Evolutionary conservation across 2,113 vertebrate species (phyloP).

Genomic region (Pachypanchax playfairii): DNA sequence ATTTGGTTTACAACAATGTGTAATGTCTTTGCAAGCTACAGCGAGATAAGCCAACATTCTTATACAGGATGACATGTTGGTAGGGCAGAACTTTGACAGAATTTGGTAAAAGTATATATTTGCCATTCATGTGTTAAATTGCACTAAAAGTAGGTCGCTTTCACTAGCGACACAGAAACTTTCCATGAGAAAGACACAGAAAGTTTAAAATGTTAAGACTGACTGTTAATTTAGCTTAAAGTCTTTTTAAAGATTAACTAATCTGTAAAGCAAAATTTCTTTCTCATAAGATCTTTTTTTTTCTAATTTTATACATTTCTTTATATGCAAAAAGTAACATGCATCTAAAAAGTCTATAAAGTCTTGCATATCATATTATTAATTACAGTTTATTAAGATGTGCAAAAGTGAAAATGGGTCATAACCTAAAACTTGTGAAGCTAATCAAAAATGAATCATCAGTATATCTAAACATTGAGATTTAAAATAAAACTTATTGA

Average conservation of each 20-base stretch:
- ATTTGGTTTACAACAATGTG: slow-evolving; percentile 59
- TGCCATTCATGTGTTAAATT: slow-evolving; percentile 61
- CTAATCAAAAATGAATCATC: slow-evolving; percentile 1
- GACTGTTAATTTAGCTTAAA: not conserved
- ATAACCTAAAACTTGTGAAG: not conserved
- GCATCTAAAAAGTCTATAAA: not conserved
- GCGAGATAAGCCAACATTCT: slow-evolving; percentile 17
- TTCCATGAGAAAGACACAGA: not conserved
- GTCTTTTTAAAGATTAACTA: not conserved
- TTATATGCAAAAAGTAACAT: not conserved
- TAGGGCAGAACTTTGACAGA: slow-evolving; percentile 38
- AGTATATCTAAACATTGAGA: slow-evolving; percentile 1
- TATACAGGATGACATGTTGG: slow-evolving; percentile 46
- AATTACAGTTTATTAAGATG: too few species aligned
- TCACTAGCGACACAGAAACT: slow-evolving; percentile 43
- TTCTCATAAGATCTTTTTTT: too few species aligned
- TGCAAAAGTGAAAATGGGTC: not conserved
- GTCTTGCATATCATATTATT: not conserved
- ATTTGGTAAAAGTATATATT: slow-evolving; percentile 47
- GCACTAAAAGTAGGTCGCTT: slow-evolving; percentile 63
- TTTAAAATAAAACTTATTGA: slow-evolving; percentile 14
- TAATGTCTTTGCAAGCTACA: slow-evolving; percentile 64
- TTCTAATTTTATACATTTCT: too few species aligned
- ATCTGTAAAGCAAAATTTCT: too few species aligned
- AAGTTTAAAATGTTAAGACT: not conserved